Evolutionary conservation across 2,797 vertebrate species (phyloP).

Genomic region (Amblyraja radiata): DNA sequence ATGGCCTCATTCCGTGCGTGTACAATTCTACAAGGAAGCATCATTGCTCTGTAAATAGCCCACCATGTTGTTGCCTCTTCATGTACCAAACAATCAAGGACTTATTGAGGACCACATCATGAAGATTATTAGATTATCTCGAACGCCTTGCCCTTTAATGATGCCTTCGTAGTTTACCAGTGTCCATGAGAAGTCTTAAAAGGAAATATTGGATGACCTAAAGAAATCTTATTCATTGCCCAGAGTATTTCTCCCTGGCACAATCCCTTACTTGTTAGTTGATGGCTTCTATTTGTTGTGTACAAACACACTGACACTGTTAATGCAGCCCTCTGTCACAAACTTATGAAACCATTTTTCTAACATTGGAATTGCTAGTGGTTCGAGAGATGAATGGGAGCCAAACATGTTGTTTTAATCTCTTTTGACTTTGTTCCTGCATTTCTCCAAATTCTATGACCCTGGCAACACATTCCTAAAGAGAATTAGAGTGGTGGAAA

Average conservation of each 20-base stretch:
- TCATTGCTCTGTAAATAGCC: neutral
- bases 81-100: neutral
- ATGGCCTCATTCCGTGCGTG: neutral
- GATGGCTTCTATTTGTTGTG: neutral
- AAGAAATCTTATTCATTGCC: neutral
- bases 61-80: neutral
- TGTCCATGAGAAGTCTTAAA: neutral
- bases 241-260: neutral
- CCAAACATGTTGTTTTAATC: neutral
- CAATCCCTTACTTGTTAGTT: neutral
- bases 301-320: neutral
- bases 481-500: too few species aligned
- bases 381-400: neutral
- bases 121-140: neutral
- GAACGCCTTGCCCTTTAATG: too few species aligned
- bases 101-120: neutral
- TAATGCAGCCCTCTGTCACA: neutral
- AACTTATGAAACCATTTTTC: neutral
- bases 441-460: neutral
- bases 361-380: neutral
- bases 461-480: too few species aligned
- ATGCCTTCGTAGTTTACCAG: neutral
- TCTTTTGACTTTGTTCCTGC: neutral
- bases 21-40: neutral
- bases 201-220: neutral